Conservation (phyloP, 2,113 vertebrate species). For the Kobus ellipsiprymnus region DNA sequence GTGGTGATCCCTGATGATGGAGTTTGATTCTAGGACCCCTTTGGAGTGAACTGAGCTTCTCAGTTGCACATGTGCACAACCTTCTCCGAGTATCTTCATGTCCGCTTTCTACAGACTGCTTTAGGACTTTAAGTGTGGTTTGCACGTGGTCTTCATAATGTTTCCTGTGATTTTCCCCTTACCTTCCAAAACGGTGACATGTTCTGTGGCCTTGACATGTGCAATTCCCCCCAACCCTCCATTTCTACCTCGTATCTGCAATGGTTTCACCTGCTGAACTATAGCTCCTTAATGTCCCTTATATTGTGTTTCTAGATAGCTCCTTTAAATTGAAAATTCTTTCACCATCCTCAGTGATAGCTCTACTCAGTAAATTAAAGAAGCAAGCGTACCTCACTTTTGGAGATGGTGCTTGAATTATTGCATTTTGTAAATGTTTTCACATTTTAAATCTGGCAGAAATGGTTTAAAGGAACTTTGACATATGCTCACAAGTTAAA, state of each 20-base stretch:
- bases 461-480: conserved; percentile 30
- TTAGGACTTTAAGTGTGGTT: neutral
- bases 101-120: neutral
- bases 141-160: conserved; percentile 3
- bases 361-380: conserved; percentile 21
- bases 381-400: neutral
- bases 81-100: neutral
- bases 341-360: neutral
- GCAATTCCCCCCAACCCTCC: neutral
- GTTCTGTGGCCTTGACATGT: neutral
- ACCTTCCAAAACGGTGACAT: neutral
- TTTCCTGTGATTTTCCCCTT: neutral
- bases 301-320: conserved; percentile 39
- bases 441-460: conserved; percentile 33
- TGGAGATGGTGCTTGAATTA: conserved; percentile 12
- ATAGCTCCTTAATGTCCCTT: neutral
- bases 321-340: conserved; percentile 39
- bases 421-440: neutral
- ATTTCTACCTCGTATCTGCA: neutral
- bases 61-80: neutral
- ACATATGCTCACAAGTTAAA: conserved; percentile 5
- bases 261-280: neutral
- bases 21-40: neutral
- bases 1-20: neutral
- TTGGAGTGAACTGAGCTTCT: neutral